Evolutionary conservation across 30 jellyfish, hydroid and myxozoan genomes (phyloP), one percentile per base, ranked within the genome.

Genomic region (Aurelia aurita): DNA sequence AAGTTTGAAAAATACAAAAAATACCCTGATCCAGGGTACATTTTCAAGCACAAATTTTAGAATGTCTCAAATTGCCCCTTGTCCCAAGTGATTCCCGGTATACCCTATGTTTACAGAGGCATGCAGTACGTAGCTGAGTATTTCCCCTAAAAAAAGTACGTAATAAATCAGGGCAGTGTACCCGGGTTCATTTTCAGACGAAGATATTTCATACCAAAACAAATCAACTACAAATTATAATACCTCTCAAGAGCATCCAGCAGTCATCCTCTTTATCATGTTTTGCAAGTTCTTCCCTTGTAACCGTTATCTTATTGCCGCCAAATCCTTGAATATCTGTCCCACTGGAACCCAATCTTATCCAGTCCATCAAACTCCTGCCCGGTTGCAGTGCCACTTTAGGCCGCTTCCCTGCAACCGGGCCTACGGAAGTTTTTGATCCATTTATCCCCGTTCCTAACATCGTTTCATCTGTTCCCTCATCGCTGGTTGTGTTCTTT

Each of bases 351-450:
- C 93, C 99, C 39, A 75, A 73, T 59, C 97, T 80, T 20, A 94
- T 77, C 99, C 99, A 94, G 75, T 94, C 97, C 99, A 94, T 94
- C 69, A 94, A 80, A 77, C 97, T 89, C 61, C 99, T 57, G 21
- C 99, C 99, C 13, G 86, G 95, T 58, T 89, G 67, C 61, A 94
- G 60, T 39, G 97, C 92, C 27, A 94, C 95, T 70, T 94, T 94
- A 46, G 91, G 82, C 69, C 99, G 84, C 21, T 84, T 55, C 10
- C 91, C 88, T 28, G 87, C 96, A 19, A 70, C 89, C 21, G 85
- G 85, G 70, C 85, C 88, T 27, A 85, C 89, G 3, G 88, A 22
- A 31, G 10, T 63, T 2, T n/a, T 32, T 8, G 51, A 39, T 19
- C 54, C 61, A 21, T 61, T 85, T 47, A 66, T 61, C 9, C 64